These are phyloP conservation scores for Luehdorfia chinensis DNA, from an alignment of 1,140 invertebrate species.

Conservation along the genomic window DNA sequence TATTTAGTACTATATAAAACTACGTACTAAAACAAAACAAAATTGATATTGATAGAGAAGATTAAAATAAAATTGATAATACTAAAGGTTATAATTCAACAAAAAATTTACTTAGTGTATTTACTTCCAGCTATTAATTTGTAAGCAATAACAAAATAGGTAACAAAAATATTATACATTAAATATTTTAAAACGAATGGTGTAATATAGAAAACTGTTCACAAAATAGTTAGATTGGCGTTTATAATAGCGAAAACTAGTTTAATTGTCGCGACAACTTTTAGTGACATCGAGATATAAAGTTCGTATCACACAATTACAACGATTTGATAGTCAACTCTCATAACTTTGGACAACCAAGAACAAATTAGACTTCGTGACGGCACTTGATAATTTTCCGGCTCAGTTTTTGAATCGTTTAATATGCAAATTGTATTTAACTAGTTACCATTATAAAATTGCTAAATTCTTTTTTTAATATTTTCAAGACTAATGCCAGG, in stretches of 20 bases:
- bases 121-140: no score
- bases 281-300: conserved; percentile 55
- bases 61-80: no score
- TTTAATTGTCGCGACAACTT: conserved; percentile 50
- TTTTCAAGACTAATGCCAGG: background rate
- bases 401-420: conserved; percentile 25
- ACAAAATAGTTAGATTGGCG: conserved; percentile 26
- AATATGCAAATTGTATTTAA: conserved; percentile 31
- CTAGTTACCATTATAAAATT: conserved; percentile 20
- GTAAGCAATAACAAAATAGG: no score
- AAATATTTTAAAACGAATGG: no score
- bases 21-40: no score
- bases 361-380: conserved; percentile 45
- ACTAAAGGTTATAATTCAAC: no score
- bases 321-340: conserved; percentile 57
- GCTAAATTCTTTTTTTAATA: conserved; percentile 1
- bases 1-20: no score
- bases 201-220: no score
- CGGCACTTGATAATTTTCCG: conserved; percentile 36
- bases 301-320: conserved; percentile 54
- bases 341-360: conserved; percentile 45
- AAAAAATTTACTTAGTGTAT: no score
- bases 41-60: no score
- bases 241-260: conserved; percentile 35
- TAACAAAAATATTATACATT: no score